phyloP scores from a whole-genome alignment of 2,888 invertebrate genomes.

The Geophilus truncorum region DNA sequence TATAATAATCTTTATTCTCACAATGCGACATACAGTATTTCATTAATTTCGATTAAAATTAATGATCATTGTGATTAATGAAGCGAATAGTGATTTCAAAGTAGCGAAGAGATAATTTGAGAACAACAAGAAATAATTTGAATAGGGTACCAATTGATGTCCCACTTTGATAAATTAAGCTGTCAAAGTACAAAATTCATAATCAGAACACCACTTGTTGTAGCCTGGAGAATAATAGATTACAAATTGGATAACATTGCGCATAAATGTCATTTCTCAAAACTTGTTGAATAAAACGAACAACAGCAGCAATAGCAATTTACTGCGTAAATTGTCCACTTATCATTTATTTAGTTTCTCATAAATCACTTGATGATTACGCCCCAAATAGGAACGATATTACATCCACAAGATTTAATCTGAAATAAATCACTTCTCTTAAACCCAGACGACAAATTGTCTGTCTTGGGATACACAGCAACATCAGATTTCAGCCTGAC shows the following conservation, averaged over 20 bases:
- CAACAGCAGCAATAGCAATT: neutral
- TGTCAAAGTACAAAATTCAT: too few relatives aligned
- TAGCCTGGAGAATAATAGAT: neutral
- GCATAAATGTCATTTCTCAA: neutral
- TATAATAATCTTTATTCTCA: too few relatives aligned
- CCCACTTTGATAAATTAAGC: too few relatives aligned
- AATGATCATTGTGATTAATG: too few relatives aligned
- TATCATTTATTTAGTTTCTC: neutral
- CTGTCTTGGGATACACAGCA: neutral
- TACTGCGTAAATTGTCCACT: neutral
- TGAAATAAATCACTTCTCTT: neutral
- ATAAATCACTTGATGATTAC: neutral
- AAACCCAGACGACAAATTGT: neutral
- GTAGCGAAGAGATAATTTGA: too few relatives aligned
- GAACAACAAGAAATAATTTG: too few relatives aligned
- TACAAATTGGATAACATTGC: neutral
- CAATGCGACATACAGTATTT: too few relatives aligned
- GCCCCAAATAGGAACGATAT: neutral
- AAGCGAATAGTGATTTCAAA: too few relatives aligned
- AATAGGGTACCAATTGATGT: too few relatives aligned
- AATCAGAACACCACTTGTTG: too few relatives aligned
- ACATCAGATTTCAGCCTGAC: neutral
- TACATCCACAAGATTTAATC: neutral
- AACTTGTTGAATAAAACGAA: neutral
- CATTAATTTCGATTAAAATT: too few relatives aligned